Evolutionary conservation across 2,888 invertebrate species (phyloP).

Genomic region (Hydroisotoma schaefferi): DNA sequence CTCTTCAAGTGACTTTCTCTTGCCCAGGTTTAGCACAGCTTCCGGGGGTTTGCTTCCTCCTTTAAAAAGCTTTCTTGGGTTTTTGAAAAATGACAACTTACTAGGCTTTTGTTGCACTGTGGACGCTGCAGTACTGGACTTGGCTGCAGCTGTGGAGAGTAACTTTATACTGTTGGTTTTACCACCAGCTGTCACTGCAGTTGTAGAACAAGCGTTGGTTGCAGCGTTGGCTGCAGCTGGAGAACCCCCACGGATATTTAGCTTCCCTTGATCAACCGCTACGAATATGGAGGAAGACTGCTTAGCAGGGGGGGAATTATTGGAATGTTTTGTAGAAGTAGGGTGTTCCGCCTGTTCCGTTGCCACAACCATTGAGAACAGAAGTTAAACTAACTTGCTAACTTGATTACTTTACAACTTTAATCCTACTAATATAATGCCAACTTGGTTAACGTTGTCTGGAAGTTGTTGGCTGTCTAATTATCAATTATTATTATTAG

Average conservation of each 20-base stretch:
- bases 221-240: neutral
- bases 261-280: slow-evolving; percentile 3
- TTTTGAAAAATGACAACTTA: neutral
- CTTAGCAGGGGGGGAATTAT: neutral
- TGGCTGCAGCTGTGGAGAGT: too few species aligned
- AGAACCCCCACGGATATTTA: neutral
- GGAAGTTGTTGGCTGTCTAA: too few species aligned
- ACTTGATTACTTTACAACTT: too few species aligned
- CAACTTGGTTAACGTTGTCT: too few species aligned
- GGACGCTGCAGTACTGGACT: neutral
- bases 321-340: neutral
- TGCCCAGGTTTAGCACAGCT: neutral
- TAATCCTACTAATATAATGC: too few species aligned
- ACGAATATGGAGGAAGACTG: slow-evolving; percentile 10
- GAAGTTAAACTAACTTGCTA: too few species aligned
- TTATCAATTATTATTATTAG: too few species aligned
- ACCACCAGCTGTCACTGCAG: too few species aligned
- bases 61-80: neutral
- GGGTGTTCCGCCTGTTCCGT: neutral
- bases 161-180: too few species aligned
- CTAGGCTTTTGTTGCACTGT: neutral
- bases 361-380: slow-evolving; percentile 6
- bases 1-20: slow-evolving; percentile 1
- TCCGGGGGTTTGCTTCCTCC: neutral
- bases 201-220: too few species aligned